These are phyloP conservation scores for Anthophora plumipes DNA, from an alignment of 2,888 invertebrate genomes.

Conservation along the genomic window DNA sequence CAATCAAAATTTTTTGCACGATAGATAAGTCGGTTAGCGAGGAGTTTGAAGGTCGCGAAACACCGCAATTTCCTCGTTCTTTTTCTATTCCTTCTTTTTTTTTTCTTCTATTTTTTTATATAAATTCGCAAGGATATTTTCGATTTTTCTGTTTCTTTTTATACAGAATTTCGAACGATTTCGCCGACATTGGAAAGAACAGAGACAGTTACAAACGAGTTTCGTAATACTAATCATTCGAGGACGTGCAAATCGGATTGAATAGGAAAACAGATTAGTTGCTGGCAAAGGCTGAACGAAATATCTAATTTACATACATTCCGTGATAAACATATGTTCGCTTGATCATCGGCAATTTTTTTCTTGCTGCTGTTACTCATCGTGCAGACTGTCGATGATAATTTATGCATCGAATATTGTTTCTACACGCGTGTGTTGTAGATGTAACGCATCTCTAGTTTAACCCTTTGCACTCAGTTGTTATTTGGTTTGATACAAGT, in stretches of 20 bases:
- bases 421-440: background rate
- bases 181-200: too few species aligned
- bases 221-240: background rate
- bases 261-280: constrained; percentile 15
- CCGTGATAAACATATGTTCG: background rate
- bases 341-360: background rate
- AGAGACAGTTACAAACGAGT: background rate
- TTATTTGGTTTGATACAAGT: too few species aligned
- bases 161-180: too few species aligned
- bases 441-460: constrained; percentile 9
- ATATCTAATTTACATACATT: constrained; percentile 3
- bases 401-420: background rate
- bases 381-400: background rate
- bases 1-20: too few species aligned
- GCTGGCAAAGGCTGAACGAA: constrained; percentile 17
- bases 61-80: too few species aligned
- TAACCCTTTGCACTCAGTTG: too few species aligned
- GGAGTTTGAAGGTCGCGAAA: too few species aligned
- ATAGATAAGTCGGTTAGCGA: too few species aligned
- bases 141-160: too few species aligned
- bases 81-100: too few species aligned
- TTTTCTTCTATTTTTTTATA: too few species aligned
- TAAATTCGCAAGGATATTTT: too few species aligned
- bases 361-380: constrained; percentile 2
- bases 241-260: constrained; percentile 1